Evolutionary conservation across 2,888 invertebrate species (phyloP).

Genomic region (Lasioglossum figueresi): DNA sequence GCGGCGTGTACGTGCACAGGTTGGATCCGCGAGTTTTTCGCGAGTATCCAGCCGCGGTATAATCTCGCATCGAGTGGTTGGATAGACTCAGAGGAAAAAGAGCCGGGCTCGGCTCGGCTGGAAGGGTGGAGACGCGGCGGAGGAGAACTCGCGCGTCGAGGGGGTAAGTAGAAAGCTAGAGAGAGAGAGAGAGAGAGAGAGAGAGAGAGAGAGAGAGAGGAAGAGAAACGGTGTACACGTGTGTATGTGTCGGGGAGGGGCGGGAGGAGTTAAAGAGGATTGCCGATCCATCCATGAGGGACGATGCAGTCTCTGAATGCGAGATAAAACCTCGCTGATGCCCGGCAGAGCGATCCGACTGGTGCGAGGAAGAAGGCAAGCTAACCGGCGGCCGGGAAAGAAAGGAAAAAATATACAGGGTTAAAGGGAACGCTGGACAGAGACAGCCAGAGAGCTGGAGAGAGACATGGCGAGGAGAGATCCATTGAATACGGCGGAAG

Average conservation of each 20-base stretch:
- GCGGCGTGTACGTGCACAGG: slow-evolving; percentile 15
- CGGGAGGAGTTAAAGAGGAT: slow-evolving; percentile 80
- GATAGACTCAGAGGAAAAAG: slow-evolving; percentile 59
- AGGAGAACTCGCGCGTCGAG: slow-evolving; percentile 23
- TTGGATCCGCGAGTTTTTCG: slow-evolving; percentile 62
- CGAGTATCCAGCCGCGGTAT: slow-evolving; percentile 67
- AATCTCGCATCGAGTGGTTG: slow-evolving; percentile 75
- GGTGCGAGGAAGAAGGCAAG: slow-evolving; percentile 69
- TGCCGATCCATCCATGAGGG: slow-evolving; percentile 81
- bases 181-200: slow-evolving; percentile 53
- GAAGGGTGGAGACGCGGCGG: slow-evolving; percentile 52
- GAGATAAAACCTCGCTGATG: slow-evolving; percentile 80
- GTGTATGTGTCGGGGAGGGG: slow-evolving; percentile 27
- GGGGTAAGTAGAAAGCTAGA: slow-evolving; percentile 51
- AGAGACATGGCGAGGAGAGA: slow-evolving; percentile 55
- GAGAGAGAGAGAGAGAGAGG: slow-evolving; percentile 66
- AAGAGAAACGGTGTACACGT: slow-evolving; percentile 51
- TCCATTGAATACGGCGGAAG: slow-evolving; percentile 80
- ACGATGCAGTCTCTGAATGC: slow-evolving; percentile 79
- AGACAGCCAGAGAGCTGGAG: slow-evolving; percentile 25
- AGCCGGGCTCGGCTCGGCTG: slow-evolving; percentile 19
- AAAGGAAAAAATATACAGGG: slow-evolving; percentile 65
- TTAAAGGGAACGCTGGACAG: slow-evolving; percentile 60
- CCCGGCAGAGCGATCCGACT: slow-evolving; percentile 73
- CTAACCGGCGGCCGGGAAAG: slow-evolving; percentile 54